Percentiles rank a stretch among this genome's conserved stretches.
Evolutionary conservation across 2,888 invertebrate genomes (phyloP).

Genomic region (Phortica okadai): DNA sequence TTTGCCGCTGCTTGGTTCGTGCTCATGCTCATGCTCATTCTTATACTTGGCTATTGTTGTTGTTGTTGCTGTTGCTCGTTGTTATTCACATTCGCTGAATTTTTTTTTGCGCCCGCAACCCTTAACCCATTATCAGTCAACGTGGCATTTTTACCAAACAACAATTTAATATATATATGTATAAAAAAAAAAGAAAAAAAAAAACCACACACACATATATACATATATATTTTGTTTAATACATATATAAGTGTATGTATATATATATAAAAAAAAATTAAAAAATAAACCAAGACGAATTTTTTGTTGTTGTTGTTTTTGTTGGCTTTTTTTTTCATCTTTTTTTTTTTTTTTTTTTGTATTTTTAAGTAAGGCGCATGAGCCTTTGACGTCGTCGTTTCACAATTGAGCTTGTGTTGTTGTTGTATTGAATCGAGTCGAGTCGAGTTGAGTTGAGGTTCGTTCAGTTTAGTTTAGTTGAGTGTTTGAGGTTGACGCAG

Average conservation of each 20-base stretch:
- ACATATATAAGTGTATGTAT: neutral
- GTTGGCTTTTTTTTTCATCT: too few relatives aligned
- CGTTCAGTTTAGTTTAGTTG: too few relatives aligned
- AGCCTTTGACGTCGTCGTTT: too few relatives aligned
- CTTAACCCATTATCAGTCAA: constrained; percentile 14
- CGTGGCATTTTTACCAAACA: neutral
- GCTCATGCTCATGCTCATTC: constrained; percentile 18
- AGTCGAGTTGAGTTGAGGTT: too few relatives aligned
- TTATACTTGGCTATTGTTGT: neutral
- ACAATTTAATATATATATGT: neutral
- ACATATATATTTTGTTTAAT: neutral
- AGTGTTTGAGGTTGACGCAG: too few relatives aligned
- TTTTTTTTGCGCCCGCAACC: constrained; percentile 1
- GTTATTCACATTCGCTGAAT: neutral
- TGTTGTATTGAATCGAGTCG: too few relatives aligned
- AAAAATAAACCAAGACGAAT: neutral
- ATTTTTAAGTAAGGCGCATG: too few relatives aligned
- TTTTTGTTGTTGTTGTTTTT: too few relatives aligned
- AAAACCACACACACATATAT: neutral
- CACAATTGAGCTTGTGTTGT: too few relatives aligned
- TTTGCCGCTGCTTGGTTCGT: constrained; percentile 9
- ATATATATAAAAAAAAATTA: neutral
- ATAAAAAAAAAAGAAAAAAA: neutral
- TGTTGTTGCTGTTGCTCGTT: neutral
- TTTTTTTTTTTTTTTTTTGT: too few relatives aligned